A percentile compares a stretch with the other conserved stretches of the same genome.
These are phyloP conservation scores for Entosphenus tridentatus DNA, from an alignment of 2,113 vertebrate species.

Conservation along the genomic window DNA sequence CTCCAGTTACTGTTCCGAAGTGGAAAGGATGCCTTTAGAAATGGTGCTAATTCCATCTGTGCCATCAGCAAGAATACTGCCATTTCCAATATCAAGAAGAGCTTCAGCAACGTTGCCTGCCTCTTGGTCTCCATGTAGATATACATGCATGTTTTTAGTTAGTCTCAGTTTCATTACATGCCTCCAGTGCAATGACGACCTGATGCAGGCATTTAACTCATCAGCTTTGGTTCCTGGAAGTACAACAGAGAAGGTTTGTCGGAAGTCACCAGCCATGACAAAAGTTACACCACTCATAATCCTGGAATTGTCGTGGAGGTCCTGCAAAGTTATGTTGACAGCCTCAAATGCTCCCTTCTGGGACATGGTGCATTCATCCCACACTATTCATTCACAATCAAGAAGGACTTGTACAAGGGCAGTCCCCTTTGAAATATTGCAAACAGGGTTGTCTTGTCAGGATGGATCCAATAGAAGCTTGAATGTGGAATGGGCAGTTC, in stretches of 20 bases:
- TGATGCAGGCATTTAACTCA: too few relatives aligned
- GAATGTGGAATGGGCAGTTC: not conserved
- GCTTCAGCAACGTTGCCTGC: too few relatives aligned
- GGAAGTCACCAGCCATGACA: not conserved
- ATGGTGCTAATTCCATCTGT: too few relatives aligned
- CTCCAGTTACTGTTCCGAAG: too few relatives aligned
- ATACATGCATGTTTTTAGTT: too few relatives aligned
- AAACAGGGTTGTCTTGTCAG: not conserved
- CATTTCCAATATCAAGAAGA: too few relatives aligned
- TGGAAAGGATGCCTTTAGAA: too few relatives aligned
- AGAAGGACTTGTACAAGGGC: not conserved
- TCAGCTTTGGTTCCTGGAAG: too few relatives aligned
- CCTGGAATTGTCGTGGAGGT: not conserved
- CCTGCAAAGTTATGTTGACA: not conserved
- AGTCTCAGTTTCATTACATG: too few relatives aligned
- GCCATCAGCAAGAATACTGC: too few relatives aligned
- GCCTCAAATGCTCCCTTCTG: constrained; percentile 1
- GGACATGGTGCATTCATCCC: constrained; percentile 4
- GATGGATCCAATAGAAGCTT: not conserved
- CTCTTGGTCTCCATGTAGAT: too few relatives aligned
- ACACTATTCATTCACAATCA: not conserved
- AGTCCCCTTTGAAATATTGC: not conserved
- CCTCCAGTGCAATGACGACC: too few relatives aligned
- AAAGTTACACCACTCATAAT: not conserved
- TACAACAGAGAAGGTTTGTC: not conserved